These are phyloP conservation scores for Cephalopachus bancanus DNA, from an alignment of 2,797 vertebrate genomes.

Conservation along the genomic window DNA sequence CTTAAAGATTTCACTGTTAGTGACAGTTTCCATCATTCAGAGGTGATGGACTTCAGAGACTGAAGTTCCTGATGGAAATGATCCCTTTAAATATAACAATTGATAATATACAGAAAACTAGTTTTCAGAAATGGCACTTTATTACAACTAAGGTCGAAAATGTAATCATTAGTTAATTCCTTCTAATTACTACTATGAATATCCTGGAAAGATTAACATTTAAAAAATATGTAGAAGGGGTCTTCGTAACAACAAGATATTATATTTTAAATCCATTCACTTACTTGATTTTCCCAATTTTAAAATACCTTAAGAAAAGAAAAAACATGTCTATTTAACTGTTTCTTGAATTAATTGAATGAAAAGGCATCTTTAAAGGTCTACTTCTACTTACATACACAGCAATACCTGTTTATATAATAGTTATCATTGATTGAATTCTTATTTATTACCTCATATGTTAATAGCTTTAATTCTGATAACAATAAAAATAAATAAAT, in stretches of 20 bases:
- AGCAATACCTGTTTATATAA: not conserved
- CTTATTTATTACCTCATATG: not conserved
- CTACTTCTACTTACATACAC: not conserved
- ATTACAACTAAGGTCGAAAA: not conserved
- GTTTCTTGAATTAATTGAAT: not conserved
- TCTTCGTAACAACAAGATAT: not conserved
- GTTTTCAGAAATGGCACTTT: conserved; percentile 8
- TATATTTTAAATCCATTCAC: not conserved
- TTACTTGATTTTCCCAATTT: not conserved
- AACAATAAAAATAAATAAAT: not conserved
- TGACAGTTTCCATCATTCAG: not conserved
- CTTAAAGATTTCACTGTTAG: not conserved
- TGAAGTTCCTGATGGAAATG: not conserved
- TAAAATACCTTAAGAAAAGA: not conserved
- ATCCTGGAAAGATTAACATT: not conserved
- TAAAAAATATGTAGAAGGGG: not conserved
- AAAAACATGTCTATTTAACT: not conserved
- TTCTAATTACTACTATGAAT: not conserved
- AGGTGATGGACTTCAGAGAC: not conserved
- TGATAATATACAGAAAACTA: not conserved
- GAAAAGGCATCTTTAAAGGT: not conserved
- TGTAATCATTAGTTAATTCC: not conserved
- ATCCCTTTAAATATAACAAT: not conserved
- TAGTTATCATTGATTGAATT: not conserved
- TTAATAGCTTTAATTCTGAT: not conserved